Conservation (phyloP, 2,113 vertebrate species). For the Herpetotheres cachinnans region DNA sequence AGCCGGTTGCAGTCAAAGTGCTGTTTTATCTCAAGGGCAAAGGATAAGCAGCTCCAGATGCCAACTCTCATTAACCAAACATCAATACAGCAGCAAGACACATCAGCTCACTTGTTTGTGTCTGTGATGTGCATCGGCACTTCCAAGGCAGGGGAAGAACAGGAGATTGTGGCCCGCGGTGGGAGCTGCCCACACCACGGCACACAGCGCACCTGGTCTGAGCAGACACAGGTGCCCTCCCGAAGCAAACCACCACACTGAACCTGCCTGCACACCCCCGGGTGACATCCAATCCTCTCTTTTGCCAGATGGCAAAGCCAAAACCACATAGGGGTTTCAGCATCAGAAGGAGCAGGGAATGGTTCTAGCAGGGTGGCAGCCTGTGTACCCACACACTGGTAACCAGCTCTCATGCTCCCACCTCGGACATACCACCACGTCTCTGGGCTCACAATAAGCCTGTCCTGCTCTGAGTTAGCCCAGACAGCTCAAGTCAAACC, state of each 20-base stretch:
- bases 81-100: background rate
- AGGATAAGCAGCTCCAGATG: slow-evolving; percentile 5
- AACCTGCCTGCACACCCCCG: background rate
- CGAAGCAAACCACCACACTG: fast-evolving
- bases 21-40: background rate
- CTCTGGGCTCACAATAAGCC: background rate
- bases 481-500: background rate
- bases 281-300: background rate
- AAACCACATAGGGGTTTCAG: background rate
- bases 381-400: fast-evolving
- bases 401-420: background rate
- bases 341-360: background rate
- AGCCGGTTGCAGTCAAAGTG: background rate
- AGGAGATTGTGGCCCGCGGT: fast-evolving
- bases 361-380: background rate
- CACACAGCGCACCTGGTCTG: background rate
- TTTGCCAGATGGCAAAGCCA: background rate
- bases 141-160: background rate
- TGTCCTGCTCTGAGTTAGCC: background rate
- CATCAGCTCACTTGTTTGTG: background rate
- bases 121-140: fast-evolving
- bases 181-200: background rate
- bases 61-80: background rate
- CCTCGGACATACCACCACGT: fast-evolving
- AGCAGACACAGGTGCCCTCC: background rate